Percentiles rank a stretch among this genome's conserved stretches.
Evolutionary conservation across 2,888 invertebrate genomes (phyloP).

Genomic region (Cerastoderma edule): DNA sequence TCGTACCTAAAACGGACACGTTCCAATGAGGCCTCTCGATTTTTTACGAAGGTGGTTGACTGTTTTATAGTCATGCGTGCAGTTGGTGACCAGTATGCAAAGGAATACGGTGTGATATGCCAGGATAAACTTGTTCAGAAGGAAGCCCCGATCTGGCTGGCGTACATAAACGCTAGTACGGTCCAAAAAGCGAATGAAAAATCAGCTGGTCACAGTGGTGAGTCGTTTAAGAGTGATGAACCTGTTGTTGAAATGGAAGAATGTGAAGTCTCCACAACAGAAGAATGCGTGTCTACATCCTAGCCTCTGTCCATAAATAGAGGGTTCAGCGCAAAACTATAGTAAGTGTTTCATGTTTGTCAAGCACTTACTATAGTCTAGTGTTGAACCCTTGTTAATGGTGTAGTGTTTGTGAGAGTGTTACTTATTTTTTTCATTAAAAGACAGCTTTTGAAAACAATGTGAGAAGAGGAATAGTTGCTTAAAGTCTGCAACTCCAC

Average conservation of each 20-base stretch:
- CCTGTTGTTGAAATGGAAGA: too few species aligned
- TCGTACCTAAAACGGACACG: conserved; percentile 40
- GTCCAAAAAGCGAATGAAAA: conserved; percentile 30
- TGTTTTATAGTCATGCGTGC: conserved; percentile 62
- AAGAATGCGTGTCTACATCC: too few species aligned
- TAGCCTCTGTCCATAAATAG: too few species aligned
- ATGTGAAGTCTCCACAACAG: too few species aligned
- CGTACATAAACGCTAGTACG: conserved; percentile 57
- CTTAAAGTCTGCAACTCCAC: neutral
- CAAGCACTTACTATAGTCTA: too few species aligned
- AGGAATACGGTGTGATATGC: conserved; percentile 61
- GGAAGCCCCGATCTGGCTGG: conserved; percentile 62
- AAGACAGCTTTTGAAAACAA: conserved; percentile 3
- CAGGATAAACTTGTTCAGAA: conserved; percentile 62
- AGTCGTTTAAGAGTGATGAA: too few species aligned
- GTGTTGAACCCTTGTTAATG: too few species aligned
- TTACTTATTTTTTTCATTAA: too few species aligned
- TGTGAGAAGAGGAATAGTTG: conserved; percentile 4
- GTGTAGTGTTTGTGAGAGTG: too few species aligned
- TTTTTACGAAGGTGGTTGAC: conserved; percentile 60
- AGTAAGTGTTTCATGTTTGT: too few species aligned
- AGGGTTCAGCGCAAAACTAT: too few species aligned
- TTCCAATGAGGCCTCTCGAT: conserved; percentile 33
- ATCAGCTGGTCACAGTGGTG: too few species aligned
- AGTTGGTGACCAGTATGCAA: conserved; percentile 58